phyloP scores from a whole-genome alignment of 2,113 vertebrate genomes.

The Suncus etruscus region DNA sequence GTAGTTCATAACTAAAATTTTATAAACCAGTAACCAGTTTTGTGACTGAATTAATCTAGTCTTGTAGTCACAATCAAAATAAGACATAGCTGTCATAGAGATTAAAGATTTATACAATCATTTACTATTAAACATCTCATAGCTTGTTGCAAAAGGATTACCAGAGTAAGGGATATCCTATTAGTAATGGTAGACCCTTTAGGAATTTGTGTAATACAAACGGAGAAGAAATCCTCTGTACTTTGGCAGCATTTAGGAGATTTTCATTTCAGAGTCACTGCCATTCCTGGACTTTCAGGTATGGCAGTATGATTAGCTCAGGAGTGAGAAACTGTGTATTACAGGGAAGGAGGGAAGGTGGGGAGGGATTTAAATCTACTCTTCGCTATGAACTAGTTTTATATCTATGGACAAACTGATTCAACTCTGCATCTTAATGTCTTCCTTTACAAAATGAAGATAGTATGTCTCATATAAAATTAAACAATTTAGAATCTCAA shows the following conservation, averaged over 20 bases:
- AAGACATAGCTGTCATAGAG: conserved; percentile 1
- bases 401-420: conserved; percentile 1
- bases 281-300: conserved; percentile 27
- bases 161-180: conserved; percentile 20
- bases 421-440: conserved; percentile 36
- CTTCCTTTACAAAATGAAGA: conserved; percentile 31
- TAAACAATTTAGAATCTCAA: conserved; percentile 48
- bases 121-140: background rate
- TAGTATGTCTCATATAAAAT: conserved; percentile 14
- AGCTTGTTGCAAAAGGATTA: background rate
- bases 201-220: background rate
- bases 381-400: conserved; percentile 45
- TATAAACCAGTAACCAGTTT: conserved; percentile 42
- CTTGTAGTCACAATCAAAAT: background rate
- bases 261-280: conserved; percentile 35
- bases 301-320: conserved; percentile 6
- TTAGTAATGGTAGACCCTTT: background rate
- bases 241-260: background rate
- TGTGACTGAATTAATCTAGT: conserved; percentile 46
- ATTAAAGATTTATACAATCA: conserved; percentile 23
- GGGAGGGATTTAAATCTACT: conserved; percentile 49
- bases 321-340: background rate
- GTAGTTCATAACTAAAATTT: conserved; percentile 31
- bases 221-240: background rate
- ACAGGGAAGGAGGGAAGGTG: no score